These are phyloP conservation scores for Ceyx cyanopectus DNA, from an alignment of 2,113 vertebrate species.

Conservation along the genomic window DNA sequence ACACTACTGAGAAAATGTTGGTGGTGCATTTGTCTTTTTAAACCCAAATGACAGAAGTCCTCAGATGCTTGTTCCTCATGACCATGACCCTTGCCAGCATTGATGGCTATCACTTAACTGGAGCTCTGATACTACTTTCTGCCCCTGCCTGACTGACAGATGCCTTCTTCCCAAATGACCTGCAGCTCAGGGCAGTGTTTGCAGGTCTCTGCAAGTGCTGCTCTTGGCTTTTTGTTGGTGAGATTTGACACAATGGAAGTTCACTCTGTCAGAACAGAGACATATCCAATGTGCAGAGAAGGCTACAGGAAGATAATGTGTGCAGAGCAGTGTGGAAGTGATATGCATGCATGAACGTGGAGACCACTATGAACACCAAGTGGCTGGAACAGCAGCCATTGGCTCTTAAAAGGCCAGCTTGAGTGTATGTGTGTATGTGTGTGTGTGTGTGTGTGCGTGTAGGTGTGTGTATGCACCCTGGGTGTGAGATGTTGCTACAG, in stretches of 20 bases:
- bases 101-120: not conserved
- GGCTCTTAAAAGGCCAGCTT: not conserved
- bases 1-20: not conserved
- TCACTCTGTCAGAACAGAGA: not conserved
- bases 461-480: not conserved
- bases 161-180: not conserved
- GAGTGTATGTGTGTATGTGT: not conserved
- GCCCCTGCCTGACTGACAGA: not conserved
- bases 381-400: not conserved
- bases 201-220: not conserved
- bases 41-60: not conserved
- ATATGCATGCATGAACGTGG: not conserved
- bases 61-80: not conserved
- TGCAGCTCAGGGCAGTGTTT: not conserved
- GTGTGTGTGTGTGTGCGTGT: no score
- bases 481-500: not conserved
- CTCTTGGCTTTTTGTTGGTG: not conserved
- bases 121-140: not conserved
- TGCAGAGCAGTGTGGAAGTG: not conserved
- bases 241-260: not conserved
- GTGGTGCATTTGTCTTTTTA: not conserved
- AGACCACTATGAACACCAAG: not conserved
- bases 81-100: not conserved
- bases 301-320: not conserved
- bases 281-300: fast-evolving